Evolutionary conservation across 2,113 vertebrate species (phyloP).

Genomic region (Scalopus aquaticus): DNA sequence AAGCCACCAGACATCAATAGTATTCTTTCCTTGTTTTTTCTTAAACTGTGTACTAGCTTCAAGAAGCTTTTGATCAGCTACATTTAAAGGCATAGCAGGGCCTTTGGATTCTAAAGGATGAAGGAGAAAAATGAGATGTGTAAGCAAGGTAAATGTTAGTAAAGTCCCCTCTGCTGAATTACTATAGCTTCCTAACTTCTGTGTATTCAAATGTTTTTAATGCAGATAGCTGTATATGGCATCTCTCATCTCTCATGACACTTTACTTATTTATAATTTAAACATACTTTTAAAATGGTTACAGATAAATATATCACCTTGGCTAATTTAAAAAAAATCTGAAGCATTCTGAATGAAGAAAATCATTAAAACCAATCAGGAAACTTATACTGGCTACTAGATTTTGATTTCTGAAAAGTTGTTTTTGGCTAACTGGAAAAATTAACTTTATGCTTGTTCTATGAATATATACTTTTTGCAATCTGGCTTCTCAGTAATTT

Average conservation of each 20-base stretch:
- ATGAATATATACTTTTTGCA: conserved; percentile 10
- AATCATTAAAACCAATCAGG: conserved; percentile 8
- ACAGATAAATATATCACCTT: conserved; percentile 35
- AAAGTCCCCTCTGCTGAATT: conserved; percentile 25
- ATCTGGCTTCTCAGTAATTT: conserved; percentile 15
- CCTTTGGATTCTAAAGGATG: conserved; percentile 89
- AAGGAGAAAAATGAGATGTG: conserved; percentile 1
- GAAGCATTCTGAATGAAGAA: conserved; percentile 29
- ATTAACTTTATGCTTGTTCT: background rate
- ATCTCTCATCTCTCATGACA: conserved; percentile 24
- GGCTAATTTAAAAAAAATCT: conserved; percentile 36
- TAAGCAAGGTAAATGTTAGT: conserved; percentile 28
- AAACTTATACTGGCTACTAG: background rate
- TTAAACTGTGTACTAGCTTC: conserved; percentile 96
- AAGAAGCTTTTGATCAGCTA: conserved; percentile 94
- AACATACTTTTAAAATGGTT: conserved; percentile 29
- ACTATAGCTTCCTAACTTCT: conserved; percentile 35
- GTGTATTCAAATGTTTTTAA: conserved; percentile 6
- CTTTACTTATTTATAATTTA: conserved; percentile 1
- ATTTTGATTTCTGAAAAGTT: background rate
- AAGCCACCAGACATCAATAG: conserved; percentile 99
- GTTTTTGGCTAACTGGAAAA: conserved; percentile 18
- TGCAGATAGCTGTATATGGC: background rate
- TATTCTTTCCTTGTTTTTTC: conserved; percentile 97
- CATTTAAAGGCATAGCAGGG: conserved; percentile 87